Base-by-base conservation (phyloP, 2,113 vertebrate species). In the Myrmecophaga tridactyla region DNA sequence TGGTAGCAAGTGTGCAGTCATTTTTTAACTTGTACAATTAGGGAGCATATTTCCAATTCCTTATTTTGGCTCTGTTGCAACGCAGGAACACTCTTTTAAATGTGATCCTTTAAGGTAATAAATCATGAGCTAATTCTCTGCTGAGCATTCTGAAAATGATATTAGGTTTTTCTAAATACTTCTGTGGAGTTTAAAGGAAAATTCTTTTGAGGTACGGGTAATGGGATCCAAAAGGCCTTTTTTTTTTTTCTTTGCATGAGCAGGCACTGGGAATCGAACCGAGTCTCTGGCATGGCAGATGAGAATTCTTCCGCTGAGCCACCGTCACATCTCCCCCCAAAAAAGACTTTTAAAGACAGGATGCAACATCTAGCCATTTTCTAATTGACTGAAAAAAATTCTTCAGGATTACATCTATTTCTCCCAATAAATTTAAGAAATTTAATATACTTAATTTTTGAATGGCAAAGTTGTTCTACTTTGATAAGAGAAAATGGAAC, bases 401-500 rank as follows among this genome's bases (percentile, higher is more conserved):
- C 41, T n/a, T 88, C 53, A 23, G 6, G 65, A 9, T 75, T 92
- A 75, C 12, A 15, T 72, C 14, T 89, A 9, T 92, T 94, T 94
- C n/a, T 87, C 12, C 2, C 12, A 81, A 65, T 76, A 90, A 93
- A 75, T 17, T 7, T 85, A 15, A 72, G 48, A 86, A 92, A 82
- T 73, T 87, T 93, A 93, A 96, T 78, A 70, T 86, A 29, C 15
- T 78, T 86, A 88, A 94, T 92, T 96, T 93, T 13, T 94, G 27
- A 84, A 39, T 46, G 21, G 39, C 39, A 82, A 70, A 62, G 13
- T n/a, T 88, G 18, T 4, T 86, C 87, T 73, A 12, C 6, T 87
- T 81, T 94, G 67, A 92, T 84, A 87, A 67, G 3, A 94, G 41
- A 90, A 95, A 90, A 88, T 39, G 36, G 34, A 81, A 85, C 39